Base-by-base conservation (phyloP, 2,888 invertebrate genomes). In the Diarsia mendica region DNA sequence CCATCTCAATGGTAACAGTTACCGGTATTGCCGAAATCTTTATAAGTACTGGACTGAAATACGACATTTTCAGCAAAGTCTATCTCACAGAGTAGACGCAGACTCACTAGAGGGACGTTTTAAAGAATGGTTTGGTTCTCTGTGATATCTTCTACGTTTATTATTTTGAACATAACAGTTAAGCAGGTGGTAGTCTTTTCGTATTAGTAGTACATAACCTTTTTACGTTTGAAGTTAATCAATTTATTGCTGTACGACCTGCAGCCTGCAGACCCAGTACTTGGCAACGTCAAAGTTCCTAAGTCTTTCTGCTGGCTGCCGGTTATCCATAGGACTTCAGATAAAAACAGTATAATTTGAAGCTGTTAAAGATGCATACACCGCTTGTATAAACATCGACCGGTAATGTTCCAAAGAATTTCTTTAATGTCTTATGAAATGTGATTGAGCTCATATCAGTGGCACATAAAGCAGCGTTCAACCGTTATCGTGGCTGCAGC, bases 381-480 rank as follows among this genome's bases (percentile, higher is more conserved):
- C n/a, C 65, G 72, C 66, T 71, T 71, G 72, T 65, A 71, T 63
- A 72, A 68, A 66, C 58, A 72, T 55, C 51, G 65, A 46, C 78
- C 67, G 53, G 69, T 66, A 64, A 75, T 75, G 61, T 53, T 79
- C 73, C 75, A 85, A 79, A 82, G 82, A 82, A 77, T 78, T 85
- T 80, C 80, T 79, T 83, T 80, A 73, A 85, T 76, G 77, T 79
- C 55, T 87, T 83, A 86, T 83, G 79, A 82, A 80, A 82, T 82
- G 87, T 79, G 85, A 79, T 86, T 86, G 74, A 77, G 79, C 70
- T 77, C 77, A 18, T 81, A 86, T 86, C 82, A 68, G 77, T 77
- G 67, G 85, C 83, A 81, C 78, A 88, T 88, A 86, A 87, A 88
- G 85, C 81, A 84, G 66, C 73, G 82, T 80, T 86, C 79, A 80